Evolutionary conservation across 2,797 vertebrate species (phyloP).

Genomic region (Lacerta viridis): DNA sequence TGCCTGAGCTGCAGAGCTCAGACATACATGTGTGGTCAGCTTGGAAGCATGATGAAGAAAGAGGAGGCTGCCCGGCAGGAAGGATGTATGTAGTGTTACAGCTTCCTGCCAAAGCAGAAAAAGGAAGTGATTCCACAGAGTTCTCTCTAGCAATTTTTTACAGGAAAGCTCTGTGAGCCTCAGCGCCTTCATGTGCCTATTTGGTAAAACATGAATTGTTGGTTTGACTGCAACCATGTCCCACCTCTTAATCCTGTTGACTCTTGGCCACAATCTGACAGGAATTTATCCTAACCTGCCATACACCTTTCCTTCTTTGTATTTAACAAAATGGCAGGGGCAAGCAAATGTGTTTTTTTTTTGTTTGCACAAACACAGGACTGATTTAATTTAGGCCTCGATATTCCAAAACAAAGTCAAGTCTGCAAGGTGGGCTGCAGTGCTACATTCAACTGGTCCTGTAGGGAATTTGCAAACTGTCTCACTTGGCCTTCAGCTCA

Average conservation of each 20-base stretch:
- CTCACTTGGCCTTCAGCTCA: constrained; percentile 75
- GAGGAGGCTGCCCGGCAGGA: too few relatives aligned
- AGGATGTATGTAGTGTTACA: too few relatives aligned
- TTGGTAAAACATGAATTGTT: too few relatives aligned
- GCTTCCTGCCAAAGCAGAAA: too few relatives aligned
- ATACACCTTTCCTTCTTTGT: constrained; percentile 74
- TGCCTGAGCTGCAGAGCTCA: too few relatives aligned
- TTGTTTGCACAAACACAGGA: constrained; percentile 56
- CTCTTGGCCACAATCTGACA: constrained; percentile 65
- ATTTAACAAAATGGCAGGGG: constrained; percentile 70
- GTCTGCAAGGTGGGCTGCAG: constrained; percentile 63
- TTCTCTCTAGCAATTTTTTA: too few relatives aligned
- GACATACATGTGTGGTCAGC: too few relatives aligned
- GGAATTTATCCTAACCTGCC: constrained; percentile 71
- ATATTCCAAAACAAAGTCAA: constrained; percentile 73
- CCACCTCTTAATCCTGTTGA: constrained; percentile 45
- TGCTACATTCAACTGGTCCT: constrained; percentile 54
- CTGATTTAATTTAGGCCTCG: constrained; percentile 80
- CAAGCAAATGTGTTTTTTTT: constrained; percentile 68
- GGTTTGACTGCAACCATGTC: too few relatives aligned
- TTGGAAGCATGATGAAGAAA: too few relatives aligned
- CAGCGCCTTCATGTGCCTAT: too few relatives aligned
- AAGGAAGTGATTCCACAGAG: too few relatives aligned
- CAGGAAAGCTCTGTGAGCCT: too few relatives aligned
- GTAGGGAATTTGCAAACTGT: constrained; percentile 80